These are phyloP conservation scores for Drosophila demipolita DNA, from an alignment of 2,888 invertebrate genomes.

Conservation along the genomic window DNA sequence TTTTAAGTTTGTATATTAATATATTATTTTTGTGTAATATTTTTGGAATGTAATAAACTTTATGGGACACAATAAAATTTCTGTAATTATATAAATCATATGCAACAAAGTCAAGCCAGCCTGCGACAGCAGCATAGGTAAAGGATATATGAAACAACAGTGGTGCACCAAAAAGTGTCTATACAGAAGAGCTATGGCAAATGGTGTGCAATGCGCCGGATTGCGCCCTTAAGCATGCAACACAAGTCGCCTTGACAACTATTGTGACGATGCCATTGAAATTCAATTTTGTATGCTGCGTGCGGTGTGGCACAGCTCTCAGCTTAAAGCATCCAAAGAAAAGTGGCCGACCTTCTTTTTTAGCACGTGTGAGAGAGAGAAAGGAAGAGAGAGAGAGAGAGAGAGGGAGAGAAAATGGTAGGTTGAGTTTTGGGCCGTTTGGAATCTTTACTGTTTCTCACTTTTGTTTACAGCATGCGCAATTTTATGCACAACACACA, in stretches of 20 bases:
- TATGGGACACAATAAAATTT: background rate
- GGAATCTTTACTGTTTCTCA: slow-evolving; percentile 24
- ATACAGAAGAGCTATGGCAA: slow-evolving; percentile 33
- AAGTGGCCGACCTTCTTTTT: slow-evolving; percentile 16
- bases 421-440: background rate
- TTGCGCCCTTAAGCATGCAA: slow-evolving; percentile 56
- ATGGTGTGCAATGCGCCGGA: slow-evolving; percentile 39
- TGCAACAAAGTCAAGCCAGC: background rate
- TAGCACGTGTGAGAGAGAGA: no score
- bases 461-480: slow-evolving; percentile 52
- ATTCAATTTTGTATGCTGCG: slow-evolving; percentile 66
- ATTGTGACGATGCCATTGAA: slow-evolving; percentile 70
- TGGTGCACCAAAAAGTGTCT: slow-evolving; percentile 28
- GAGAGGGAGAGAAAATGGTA: background rate
- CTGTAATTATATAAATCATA: background rate
- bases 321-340: slow-evolving; percentile 3
- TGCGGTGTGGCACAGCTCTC: slow-evolving; percentile 33
- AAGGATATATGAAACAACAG: slow-evolving; percentile 29
- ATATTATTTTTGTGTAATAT: background rate
- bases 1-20: background rate
- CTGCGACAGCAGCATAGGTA: background rate
- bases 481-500: slow-evolving; percentile 41
- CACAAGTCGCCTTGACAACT: slow-evolving; percentile 72
- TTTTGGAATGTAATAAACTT: background rate
- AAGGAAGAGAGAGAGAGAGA: no score